Evolutionary conservation across 2,888 invertebrate species (phyloP), one percentile per base, ranked within the genome.

Genomic region (Lithophane ornitopus): DNA sequence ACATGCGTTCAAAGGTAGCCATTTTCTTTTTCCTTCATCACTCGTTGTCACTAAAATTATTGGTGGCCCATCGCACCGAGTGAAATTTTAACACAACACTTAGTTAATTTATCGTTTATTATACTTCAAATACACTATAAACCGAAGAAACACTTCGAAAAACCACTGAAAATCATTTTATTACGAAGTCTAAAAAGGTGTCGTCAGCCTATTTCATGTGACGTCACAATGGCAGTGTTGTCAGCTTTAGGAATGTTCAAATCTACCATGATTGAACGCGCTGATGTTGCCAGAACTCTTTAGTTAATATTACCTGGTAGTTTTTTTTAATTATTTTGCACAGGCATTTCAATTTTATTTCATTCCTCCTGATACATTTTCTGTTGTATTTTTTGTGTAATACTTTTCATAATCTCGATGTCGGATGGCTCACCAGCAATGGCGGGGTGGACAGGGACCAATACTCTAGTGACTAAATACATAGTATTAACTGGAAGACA

Each of bases 21-120:
- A 95, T 95, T 95, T 95, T 95, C 93, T 94, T 94, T 95, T 94
- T 93, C 93, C 93, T 94, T 93, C 93, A 94, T 95, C 93, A 95
- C 94, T 95, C 92, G 95, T 92, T 91, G 93, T 92, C 94, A 95
- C 93, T 92, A 93, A 92, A 94, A 93, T 92, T 93, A 94, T 88
- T 91, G 90, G 89, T 90, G 90, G 90, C 90, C 92, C 94, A 95
- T 95, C 93, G 91, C 94, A 92, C 93, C 89, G 91, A 91, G 92
- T 92, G 90, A 91, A 93, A 90, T 89, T 89, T 89, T 90, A 90
- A 92, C 93, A 94, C 93, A 91, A 89, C 93, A 94, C 94, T 92
- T 90, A 89, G 83, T 87, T 89, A 93, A 94, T 94, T 94, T 93
- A 88, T 85, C 85, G 90, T 93, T 89, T 91, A 79, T 87, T 87